These are phyloP conservation scores for Cyprinodon brontotheroides DNA, from an alignment of 2,113 vertebrate species.

Conservation along the genomic window DNA sequence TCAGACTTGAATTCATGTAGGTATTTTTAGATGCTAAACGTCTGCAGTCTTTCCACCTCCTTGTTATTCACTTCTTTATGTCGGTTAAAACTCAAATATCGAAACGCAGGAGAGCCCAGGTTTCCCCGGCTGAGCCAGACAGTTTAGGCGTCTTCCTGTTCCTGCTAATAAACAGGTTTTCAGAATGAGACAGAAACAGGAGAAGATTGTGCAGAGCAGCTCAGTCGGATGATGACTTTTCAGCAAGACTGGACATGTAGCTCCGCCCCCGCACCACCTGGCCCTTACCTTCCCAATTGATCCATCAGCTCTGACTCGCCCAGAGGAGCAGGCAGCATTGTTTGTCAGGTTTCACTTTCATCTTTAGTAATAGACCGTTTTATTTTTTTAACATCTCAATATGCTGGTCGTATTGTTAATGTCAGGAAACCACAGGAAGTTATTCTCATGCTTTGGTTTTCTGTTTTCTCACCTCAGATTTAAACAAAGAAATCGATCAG, in stretches of 20 bases:
- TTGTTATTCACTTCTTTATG: background rate
- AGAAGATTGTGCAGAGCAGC: constrained; percentile 9
- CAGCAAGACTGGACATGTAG: constrained; percentile 48
- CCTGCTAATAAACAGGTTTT: constrained; percentile 22
- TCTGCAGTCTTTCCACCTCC: background rate
- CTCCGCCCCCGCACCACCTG: constrained; percentile 53
- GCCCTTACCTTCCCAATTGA: constrained; percentile 24
- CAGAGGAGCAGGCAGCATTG: background rate
- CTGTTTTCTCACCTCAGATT: background rate
- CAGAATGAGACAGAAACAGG: constrained; percentile 15
- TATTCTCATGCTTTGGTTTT: too few relatives aligned
- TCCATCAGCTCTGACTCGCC: constrained; percentile 24
- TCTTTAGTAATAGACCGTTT: background rate
- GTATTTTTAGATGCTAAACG: too few relatives aligned
- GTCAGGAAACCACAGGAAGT: too few relatives aligned
- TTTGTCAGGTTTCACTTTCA: constrained; percentile 4
- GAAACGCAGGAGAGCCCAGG: background rate
- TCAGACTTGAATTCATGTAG: too few relatives aligned
- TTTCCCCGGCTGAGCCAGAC: background rate
- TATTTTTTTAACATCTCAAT: background rate
- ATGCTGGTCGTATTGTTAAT: background rate
- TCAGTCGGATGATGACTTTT: constrained; percentile 35
- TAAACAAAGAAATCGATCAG: background rate
- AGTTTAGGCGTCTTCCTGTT: background rate
- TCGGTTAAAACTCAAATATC: background rate